These are phyloP conservation scores for Chaetorhynchus papuensis DNA, from an alignment of 2,113 vertebrate genomes.

Conservation along the genomic window DNA sequence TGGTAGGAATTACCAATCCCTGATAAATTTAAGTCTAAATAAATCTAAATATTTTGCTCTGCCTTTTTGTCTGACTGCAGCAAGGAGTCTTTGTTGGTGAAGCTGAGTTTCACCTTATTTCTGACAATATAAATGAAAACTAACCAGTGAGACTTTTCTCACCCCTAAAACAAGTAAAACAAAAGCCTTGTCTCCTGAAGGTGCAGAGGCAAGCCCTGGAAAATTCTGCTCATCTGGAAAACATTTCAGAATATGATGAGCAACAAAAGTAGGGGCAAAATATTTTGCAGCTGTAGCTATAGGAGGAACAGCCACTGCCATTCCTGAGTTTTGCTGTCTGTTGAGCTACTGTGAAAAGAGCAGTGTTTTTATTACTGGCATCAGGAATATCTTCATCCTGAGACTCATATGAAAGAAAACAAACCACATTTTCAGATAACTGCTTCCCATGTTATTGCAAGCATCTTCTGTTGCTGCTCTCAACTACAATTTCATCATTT, in stretches of 20 bases:
- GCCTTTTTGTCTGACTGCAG: not conserved
- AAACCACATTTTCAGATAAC: not conserved
- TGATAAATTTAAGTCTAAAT: not conserved
- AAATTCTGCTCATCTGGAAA: not conserved
- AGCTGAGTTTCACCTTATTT: not conserved
- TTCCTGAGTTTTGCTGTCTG: not conserved
- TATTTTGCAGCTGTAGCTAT: slow-evolving; percentile 14
- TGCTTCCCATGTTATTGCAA: not conserved
- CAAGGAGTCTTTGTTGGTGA: not conserved
- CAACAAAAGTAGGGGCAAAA: not conserved
- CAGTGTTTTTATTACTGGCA: not conserved
- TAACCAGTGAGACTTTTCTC: not conserved
- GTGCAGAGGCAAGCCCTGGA: not conserved
- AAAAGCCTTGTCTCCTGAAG: not conserved
- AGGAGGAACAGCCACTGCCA: not conserved
- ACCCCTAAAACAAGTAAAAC: not conserved
- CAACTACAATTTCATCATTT: not conserved
- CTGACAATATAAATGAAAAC: not conserved
- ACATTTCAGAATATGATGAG: not conserved
- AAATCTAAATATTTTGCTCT: not conserved
- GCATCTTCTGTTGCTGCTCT: not conserved
- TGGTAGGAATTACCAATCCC: not conserved
- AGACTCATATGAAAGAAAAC: not conserved
- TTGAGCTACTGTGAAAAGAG: not conserved
- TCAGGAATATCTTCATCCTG: not conserved